These are phyloP conservation scores for Macquaria ambigua DNA, from an alignment of 2,113 vertebrate genomes.

Conservation along the genomic window DNA sequence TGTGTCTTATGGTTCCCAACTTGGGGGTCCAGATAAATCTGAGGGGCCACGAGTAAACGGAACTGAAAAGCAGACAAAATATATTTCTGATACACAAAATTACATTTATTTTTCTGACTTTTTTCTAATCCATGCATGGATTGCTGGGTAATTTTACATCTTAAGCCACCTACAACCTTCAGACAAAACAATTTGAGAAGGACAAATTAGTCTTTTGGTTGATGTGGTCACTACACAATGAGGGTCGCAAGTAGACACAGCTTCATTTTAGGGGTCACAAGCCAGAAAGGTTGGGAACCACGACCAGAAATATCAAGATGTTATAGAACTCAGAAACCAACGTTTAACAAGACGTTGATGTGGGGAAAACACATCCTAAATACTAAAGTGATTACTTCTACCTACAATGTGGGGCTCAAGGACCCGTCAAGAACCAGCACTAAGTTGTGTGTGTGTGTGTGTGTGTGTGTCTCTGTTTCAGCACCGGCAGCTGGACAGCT, in stretches of 20 bases:
- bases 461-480: constrained; percentile 50
- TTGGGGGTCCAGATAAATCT: not conserved
- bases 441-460: not conserved
- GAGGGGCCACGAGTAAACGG: not conserved
- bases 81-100: not conserved
- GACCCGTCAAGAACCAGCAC: not conserved
- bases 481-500: constrained; percentile 74
- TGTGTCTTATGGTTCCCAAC: not conserved
- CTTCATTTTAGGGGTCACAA: not conserved
- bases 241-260: not conserved
- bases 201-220: not conserved
- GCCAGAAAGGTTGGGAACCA: not conserved
- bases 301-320: too few relatives aligned
- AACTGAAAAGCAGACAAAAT: not conserved
- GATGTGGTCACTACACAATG: not conserved
- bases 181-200: not conserved
- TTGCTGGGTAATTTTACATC: not conserved
- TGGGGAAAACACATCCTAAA: not conserved
- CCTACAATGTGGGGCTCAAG: not conserved
- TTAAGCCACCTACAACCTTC: not conserved
- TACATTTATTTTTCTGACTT: not conserved
- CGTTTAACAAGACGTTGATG: not conserved
- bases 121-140: not conserved
- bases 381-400: not conserved
- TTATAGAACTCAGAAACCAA: not conserved